A percentile compares a stretch with the other conserved stretches of the same genome.
These are phyloP conservation scores for Chaenocephalus aceratus DNA, from an alignment of 2,113 vertebrate species.

Conservation along the genomic window DNA sequence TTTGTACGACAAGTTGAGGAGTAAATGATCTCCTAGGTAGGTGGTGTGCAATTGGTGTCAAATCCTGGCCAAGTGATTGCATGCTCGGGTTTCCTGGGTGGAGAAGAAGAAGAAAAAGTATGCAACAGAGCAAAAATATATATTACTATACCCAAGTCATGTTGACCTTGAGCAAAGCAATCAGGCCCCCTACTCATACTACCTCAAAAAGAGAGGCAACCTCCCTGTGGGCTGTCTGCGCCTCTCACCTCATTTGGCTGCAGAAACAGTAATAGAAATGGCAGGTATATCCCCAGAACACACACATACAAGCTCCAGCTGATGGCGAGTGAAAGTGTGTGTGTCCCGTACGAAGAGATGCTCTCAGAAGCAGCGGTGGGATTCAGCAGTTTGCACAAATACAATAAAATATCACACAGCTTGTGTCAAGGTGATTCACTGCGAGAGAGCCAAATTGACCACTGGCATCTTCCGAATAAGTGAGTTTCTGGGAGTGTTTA, in stretches of 20 bases:
- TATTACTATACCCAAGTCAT: constrained; percentile 62
- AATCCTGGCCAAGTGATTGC: constrained; percentile 37
- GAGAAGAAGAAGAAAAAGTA: background rate
- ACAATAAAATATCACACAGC: constrained; percentile 48
- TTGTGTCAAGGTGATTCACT: constrained; percentile 13
- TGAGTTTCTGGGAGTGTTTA: constrained; percentile 3
- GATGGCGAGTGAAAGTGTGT: constrained; percentile 36
- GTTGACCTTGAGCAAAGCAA: constrained; percentile 84
- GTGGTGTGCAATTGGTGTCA: constrained; percentile 59
- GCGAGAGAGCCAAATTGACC: constrained; percentile 3
- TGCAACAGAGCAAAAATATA: constrained; percentile 58
- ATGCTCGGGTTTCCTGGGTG: constrained; percentile 37
- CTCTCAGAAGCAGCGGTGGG: constrained; percentile 26
- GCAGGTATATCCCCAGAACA: constrained; percentile 52
- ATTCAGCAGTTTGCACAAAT: constrained; percentile 43
- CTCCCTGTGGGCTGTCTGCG: constrained; percentile 60
- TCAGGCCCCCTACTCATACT: constrained; percentile 64
- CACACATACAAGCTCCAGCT: constrained; percentile 35
- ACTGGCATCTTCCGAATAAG: background rate
- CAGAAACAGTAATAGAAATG: constrained; percentile 76
- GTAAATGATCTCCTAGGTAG: constrained; percentile 52
- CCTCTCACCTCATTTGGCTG: constrained; percentile 80
- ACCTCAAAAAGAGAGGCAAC: constrained; percentile 62
- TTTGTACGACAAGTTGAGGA: constrained; percentile 31
- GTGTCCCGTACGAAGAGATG: constrained; percentile 47